Base-by-base conservation (phyloP, 2,888 invertebrate genomes). In the Venusia cambrica region DNA sequence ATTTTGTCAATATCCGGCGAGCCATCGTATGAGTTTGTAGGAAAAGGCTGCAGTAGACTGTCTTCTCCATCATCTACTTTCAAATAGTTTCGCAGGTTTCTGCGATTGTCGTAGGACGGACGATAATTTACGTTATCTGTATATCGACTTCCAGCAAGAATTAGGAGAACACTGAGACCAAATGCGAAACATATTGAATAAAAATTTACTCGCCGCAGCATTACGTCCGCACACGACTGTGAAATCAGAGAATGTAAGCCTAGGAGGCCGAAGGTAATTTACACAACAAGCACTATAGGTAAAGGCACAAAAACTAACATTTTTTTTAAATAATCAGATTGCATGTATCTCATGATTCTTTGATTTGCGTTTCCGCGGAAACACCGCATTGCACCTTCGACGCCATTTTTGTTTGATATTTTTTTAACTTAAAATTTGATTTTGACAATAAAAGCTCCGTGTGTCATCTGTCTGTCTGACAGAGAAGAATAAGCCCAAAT, bases 51-150 rank as follows among this genome's bases (percentile, higher is more conserved):
- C 32, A 60, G 37, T 14, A 67, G 54, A 38, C 49, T 61, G 12
- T 76, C 76, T 5, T 81, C 79, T 25, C 67, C 71, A 54, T 80
- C 72, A 51, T 92, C 92, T 43, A 92, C 87, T 68, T 93, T 92
- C 29, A 90, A 79, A 56, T 93, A 81, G 51, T 75, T 80, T 40
- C 76, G 76, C 36, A 79, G 63, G 50, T 76, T 83, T 48, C 83
- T 75, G 45, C 79, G 71, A 51, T 62, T 76, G 55, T 87, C 87
- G 34, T 70, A 58, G 60, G 73, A 71, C 59, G 83, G 79, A 71
- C 78, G 84, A 66, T 83, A 84, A 62, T 72, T 77, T 51, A 74
- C 71, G 76, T 85, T 84, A 76, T 87, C 85, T 75, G 85, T 79
- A 76, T 85, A 87, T 71, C 87, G 81, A 77, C 80, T 87, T 76